Percentiles rank a stretch among this genome's conserved stretches.
Conservation (phyloP, 2,113 vertebrate species). For the Numida meleagris region DNA sequence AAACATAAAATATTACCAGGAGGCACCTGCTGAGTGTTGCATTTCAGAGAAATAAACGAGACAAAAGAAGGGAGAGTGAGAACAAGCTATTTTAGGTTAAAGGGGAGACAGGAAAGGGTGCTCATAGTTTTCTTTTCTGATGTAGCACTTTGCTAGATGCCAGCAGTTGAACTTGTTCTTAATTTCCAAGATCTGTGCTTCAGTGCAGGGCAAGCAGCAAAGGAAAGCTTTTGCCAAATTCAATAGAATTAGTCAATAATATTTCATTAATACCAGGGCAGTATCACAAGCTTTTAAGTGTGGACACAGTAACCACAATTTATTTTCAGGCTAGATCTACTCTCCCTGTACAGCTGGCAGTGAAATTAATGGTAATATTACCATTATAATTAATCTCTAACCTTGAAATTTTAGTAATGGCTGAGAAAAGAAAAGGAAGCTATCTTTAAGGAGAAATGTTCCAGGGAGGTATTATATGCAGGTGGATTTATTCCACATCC, state of each 20-base stretch:
- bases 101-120: not conserved
- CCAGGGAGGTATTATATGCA: not conserved
- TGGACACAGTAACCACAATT: constrained; percentile 27
- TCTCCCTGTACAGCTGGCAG: constrained; percentile 25
- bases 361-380: constrained; percentile 54
- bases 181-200: not conserved
- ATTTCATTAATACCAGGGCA: constrained; percentile 55
- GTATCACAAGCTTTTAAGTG: constrained; percentile 32
- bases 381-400: constrained; percentile 66
- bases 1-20: not conserved
- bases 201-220: not conserved
- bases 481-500: constrained; percentile 13
- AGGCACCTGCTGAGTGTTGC: not conserved
- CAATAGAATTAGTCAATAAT: constrained; percentile 23
- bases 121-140: not conserved
- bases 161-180: not conserved
- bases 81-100: not conserved
- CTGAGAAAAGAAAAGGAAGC: not conserved
- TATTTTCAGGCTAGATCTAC: constrained; percentile 55
- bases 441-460: not conserved
- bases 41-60: not conserved
- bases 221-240: not conserved
- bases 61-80: not conserved
- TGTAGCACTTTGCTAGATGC: not conserved
- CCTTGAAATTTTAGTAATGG: constrained; percentile 31